Evolutionary conservation across 2,888 invertebrate genomes (phyloP).

Genomic region (Listrodromus nycthemerus): DNA sequence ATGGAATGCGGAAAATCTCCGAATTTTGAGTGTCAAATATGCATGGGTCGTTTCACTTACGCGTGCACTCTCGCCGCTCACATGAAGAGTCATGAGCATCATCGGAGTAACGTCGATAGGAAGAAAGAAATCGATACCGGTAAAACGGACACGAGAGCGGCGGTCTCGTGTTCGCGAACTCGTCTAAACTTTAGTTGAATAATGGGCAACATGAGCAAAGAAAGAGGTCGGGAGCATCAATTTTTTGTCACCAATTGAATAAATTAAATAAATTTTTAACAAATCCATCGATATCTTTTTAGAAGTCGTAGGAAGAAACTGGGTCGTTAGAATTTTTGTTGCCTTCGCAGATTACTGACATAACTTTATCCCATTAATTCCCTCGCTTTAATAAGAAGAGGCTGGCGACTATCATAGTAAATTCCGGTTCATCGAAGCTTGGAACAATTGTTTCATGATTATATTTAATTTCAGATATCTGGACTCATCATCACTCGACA

Average conservation of each 20-base stretch:
- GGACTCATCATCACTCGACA: conserved; percentile 65
- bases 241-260: background rate
- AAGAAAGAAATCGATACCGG: background rate
- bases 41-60: conserved; percentile 4
- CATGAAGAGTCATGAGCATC: conserved; percentile 9
- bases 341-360: background rate
- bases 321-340: background rate
- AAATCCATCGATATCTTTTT: background rate
- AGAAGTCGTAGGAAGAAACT: background rate
- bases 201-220: background rate
- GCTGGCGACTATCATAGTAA: background rate
- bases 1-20: conserved; percentile 46
- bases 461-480: conserved; percentile 76
- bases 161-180: conserved; percentile 3
- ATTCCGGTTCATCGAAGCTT: background rate
- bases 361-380: background rate
- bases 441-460: conserved; percentile 63
- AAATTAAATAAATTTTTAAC: background rate
- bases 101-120: background rate
- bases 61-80: conserved; percentile 5
- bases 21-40: conserved; percentile 37
- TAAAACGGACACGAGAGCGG: background rate
- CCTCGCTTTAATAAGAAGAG: conserved; percentile 16
- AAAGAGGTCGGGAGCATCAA: background rate
- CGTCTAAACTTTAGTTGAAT: background rate